Evolutionary conservation across 2,888 invertebrate species (phyloP).

Genomic region (Neoaliturus tenellus): DNA sequence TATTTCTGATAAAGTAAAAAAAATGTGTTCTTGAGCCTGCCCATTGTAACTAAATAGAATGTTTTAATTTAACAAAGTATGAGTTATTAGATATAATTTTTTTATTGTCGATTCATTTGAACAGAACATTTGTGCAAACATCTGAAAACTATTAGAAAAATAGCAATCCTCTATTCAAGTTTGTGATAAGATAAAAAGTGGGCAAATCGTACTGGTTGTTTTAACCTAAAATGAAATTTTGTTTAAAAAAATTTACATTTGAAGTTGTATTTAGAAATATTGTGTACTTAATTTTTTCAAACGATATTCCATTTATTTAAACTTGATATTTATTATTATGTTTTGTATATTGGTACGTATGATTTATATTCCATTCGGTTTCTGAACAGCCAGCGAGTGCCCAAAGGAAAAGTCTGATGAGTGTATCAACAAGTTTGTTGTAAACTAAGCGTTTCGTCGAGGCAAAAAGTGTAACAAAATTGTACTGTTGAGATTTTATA

Average conservation of each 20-base stretch:
- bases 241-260: not conserved
- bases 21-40: too few species aligned
- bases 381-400: slow-evolving; percentile 21
- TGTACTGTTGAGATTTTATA: slow-evolving; percentile 51
- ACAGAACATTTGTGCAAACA: slow-evolving; percentile 36
- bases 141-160: slow-evolving; percentile 5
- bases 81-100: not conserved
- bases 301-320: not conserved
- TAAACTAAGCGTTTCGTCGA: not conserved
- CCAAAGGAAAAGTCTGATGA: slow-evolving; percentile 39
- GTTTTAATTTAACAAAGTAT: not conserved
- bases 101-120: slow-evolving; percentile 39
- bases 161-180: slow-evolving; percentile 21
- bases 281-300: slow-evolving; percentile 44
- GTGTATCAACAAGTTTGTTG: slow-evolving; percentile 40
- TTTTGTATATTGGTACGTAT: not conserved
- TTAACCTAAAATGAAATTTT: not conserved
- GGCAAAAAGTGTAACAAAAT: slow-evolving; percentile 35
- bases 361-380: not conserved
- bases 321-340: not conserved
- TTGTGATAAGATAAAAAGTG: slow-evolving; percentile 32
- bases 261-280: not conserved
- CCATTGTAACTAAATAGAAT: too few species aligned
- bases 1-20: too few species aligned
- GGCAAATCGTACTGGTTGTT: slow-evolving; percentile 23